Percentiles rank a stretch among this genome's conserved stretches.
These are phyloP conservation scores for Drosophila nr. perissopoda DNA, from an alignment of 2,888 invertebrate species.

Conservation along the genomic window DNA sequence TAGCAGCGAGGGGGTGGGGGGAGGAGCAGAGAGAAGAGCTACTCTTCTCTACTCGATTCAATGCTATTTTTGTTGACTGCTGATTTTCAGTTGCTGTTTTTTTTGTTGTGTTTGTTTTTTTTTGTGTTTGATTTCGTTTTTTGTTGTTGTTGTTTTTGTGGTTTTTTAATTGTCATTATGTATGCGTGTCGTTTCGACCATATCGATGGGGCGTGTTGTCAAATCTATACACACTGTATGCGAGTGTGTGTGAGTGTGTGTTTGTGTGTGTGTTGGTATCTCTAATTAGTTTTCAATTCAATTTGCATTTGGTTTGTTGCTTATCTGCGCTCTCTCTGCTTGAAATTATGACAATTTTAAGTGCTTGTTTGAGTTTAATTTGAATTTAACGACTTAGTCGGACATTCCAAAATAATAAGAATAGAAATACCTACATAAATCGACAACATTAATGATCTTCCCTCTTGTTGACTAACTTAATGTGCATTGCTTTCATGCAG, in stretches of 20 bases:
- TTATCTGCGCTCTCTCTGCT: slow-evolving; percentile 29
- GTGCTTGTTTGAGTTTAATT: slow-evolving; percentile 65
- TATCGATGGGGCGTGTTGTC: slow-evolving; percentile 50
- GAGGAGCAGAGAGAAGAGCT: background rate
- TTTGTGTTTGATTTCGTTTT: slow-evolving; percentile 13
- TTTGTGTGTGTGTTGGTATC: slow-evolving; percentile 54
- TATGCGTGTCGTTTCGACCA: slow-evolving; percentile 61
- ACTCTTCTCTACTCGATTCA: background rate
- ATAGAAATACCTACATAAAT: slow-evolving; percentile 42
- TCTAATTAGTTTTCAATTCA: slow-evolving; percentile 78
- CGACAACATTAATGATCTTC: slow-evolving; percentile 41
- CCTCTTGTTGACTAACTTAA: slow-evolving; percentile 28
- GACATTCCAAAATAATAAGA: background rate
- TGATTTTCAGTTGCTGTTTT: slow-evolving; percentile 5
- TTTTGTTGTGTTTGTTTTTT: slow-evolving; percentile 22
- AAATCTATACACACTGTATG: background rate
- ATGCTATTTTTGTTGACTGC: slow-evolving; percentile 21
- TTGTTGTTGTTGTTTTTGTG: slow-evolving; percentile 18
- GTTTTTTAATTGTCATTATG: slow-evolving; percentile 73
- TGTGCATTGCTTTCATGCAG: slow-evolving; percentile 22
- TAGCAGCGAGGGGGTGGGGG: background rate
- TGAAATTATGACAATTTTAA: slow-evolving; percentile 70
- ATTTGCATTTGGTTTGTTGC: slow-evolving; percentile 65
- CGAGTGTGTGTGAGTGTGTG: background rate
- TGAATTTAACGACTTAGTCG: slow-evolving; percentile 55